These are phyloP conservation scores for Siniperca chuatsi DNA, from an alignment of 2,113 vertebrate species.

Conservation along the genomic window DNA sequence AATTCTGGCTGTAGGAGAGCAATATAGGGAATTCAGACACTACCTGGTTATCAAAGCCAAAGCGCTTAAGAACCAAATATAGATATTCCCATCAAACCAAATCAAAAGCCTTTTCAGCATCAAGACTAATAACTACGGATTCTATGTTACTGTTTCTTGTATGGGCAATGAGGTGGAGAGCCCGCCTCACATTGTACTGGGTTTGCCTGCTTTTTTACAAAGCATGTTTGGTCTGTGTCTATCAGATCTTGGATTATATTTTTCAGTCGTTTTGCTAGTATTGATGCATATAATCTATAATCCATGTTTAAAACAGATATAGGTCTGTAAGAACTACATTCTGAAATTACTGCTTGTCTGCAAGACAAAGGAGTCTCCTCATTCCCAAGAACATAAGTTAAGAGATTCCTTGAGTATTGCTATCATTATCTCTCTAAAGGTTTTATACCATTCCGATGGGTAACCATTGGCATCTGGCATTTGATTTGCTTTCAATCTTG, in stretches of 20 bases:
- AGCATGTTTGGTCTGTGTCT: neutral
- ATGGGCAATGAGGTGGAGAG: neutral
- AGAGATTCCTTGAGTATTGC: neutral
- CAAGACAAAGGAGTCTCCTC: neutral
- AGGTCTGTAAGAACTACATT: neutral
- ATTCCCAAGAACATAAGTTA: neutral
- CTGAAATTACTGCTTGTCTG: neutral
- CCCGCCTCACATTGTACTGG: neutral
- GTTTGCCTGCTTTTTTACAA: neutral
- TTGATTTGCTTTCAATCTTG: neutral
- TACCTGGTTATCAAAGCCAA: neutral
- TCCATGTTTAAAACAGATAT: neutral
- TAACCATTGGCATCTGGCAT: neutral
- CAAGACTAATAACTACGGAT: neutral
- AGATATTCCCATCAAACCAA: neutral
- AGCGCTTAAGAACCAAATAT: neutral
- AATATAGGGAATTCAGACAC: too few species aligned
- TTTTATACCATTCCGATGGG: neutral
- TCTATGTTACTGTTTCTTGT: neutral
- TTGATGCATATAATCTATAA: neutral
- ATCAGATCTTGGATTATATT: neutral
- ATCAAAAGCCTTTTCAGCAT: neutral
- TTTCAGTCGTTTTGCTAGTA: neutral
- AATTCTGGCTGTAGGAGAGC: too few species aligned
- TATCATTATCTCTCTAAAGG: neutral